These are phyloP conservation scores for Melieria picta DNA, from an alignment of 2,888 invertebrate species.

Conservation along the genomic window DNA sequence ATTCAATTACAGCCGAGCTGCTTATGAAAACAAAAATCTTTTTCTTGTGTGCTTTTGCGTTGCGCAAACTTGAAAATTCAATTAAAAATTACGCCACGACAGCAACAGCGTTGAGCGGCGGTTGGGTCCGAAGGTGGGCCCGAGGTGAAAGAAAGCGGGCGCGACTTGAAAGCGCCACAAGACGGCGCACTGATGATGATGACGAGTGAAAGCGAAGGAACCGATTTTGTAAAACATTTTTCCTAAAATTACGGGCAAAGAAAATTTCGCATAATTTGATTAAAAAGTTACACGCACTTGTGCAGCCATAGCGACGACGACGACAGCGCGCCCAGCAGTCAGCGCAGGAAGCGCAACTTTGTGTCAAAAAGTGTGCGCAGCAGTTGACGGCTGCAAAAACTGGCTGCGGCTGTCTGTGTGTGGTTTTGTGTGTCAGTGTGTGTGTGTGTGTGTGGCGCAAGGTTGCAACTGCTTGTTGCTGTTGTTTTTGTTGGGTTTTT, in stretches of 20 bases:
- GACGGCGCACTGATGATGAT: not conserved
- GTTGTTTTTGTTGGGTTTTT: slow-evolving; percentile 15
- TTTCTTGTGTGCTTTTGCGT: not conserved
- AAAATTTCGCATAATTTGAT: slow-evolving; percentile 32
- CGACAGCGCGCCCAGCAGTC: not conserved
- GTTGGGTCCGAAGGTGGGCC: no score
- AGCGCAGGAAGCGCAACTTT: slow-evolving; percentile 11
- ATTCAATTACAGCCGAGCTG: slow-evolving; percentile 20
- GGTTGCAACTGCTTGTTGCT: not conserved
- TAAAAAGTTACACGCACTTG: slow-evolving; percentile 25
- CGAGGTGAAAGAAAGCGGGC: no score
- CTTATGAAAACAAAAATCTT: slow-evolving; percentile 10
- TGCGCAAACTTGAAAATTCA: slow-evolving; percentile 24
- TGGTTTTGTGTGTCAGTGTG: not conserved
- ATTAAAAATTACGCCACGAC: slow-evolving; percentile 23
- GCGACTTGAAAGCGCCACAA: not conserved
- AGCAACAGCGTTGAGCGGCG: slow-evolving; percentile 16
- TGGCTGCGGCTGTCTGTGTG: not conserved
- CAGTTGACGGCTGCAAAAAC: slow-evolving; percentile 3
- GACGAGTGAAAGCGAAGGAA: not conserved
- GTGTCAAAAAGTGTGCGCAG: slow-evolving; percentile 8
- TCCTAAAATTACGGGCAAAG: slow-evolving; percentile 27
- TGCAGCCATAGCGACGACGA: not conserved
- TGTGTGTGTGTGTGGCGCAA: not conserved
- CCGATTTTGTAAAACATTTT: slow-evolving; percentile 12